Evolutionary conservation across 1,140 invertebrate species (phyloP).

Genomic region (Metopolophium dirhodum): DNA sequence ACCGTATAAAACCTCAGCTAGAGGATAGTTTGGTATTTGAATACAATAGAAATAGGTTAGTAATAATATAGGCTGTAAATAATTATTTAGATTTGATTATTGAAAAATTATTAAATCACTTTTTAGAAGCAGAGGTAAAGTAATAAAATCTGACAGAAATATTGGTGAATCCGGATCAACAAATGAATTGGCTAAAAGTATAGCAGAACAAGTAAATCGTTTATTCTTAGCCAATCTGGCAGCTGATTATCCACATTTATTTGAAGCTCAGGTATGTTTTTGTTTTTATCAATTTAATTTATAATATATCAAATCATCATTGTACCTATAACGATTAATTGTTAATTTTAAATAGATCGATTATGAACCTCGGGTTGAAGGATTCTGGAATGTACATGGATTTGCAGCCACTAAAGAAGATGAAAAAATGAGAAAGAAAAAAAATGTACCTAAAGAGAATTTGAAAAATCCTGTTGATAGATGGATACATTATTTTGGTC

Average conservation of each 20-base stretch:
- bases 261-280: constrained; percentile 67
- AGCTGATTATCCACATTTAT: constrained; percentile 68
- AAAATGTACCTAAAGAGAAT: constrained; percentile 63
- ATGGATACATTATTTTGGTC: constrained; percentile 72
- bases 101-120: constrained; percentile 7
- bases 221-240: constrained; percentile 69
- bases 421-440: constrained; percentile 58
- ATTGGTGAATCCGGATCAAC: constrained; percentile 63
- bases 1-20: constrained; percentile 57
- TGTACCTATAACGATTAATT: background rate
- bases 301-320: constrained; percentile 1
- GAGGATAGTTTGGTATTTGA: constrained; percentile 58
- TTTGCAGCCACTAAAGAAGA: constrained; percentile 66
- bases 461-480: constrained; percentile 69
- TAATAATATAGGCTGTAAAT: background rate
- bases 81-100: background rate
- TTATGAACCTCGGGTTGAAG: constrained; percentile 76
- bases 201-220: constrained; percentile 75
- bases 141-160: constrained; percentile 60
- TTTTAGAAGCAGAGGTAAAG: constrained; percentile 4
- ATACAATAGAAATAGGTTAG: constrained; percentile 51
- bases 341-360: constrained; percentile 67
- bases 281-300: background rate
- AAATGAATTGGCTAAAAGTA: constrained; percentile 64
- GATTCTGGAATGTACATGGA: constrained; percentile 80